A percentile compares a stretch with the other conserved stretches of the same genome.
phyloP scores from a whole-genome alignment of 2,113 vertebrate species.

The Gymnocephalus cernua region DNA sequence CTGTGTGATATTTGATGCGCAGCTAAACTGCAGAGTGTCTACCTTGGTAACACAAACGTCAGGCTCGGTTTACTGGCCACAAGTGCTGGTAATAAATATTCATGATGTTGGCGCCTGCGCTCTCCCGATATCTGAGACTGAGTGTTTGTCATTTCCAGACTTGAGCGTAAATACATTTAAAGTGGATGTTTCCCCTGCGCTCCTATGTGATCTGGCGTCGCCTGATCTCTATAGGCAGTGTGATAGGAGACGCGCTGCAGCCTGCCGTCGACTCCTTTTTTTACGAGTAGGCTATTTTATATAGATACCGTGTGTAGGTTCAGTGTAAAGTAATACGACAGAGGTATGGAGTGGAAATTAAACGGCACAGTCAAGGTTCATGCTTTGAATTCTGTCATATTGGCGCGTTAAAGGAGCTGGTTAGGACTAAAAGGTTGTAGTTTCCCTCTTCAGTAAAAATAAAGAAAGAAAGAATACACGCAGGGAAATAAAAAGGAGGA shows the following conservation, averaged over 20 bases:
- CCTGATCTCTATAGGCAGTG: constrained; percentile 1
- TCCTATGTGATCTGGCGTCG: constrained; percentile 62
- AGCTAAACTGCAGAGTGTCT: constrained; percentile 55
- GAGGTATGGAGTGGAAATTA: constrained; percentile 45
- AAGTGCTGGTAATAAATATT: constrained; percentile 88
- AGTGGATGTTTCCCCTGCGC: constrained; percentile 68
- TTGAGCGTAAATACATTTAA: constrained; percentile 73
- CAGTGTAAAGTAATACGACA: constrained; percentile 53
- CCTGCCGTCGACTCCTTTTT: constrained; percentile 59
- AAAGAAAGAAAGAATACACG: constrained; percentile 14
- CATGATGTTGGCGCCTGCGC: constrained; percentile 81
- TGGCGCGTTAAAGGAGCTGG: constrained; percentile 20
- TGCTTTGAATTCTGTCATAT: constrained; percentile 25
- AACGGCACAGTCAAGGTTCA: constrained; percentile 12
- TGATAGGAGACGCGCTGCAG: constrained; percentile 48
- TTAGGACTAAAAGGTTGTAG: background rate
- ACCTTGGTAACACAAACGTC: constrained; percentile 75
- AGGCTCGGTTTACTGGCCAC: constrained; percentile 78
- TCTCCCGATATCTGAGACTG: constrained; percentile 52
- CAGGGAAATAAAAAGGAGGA: constrained; percentile 18
- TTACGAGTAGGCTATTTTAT: constrained; percentile 62
- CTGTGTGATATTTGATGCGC: constrained; percentile 50
- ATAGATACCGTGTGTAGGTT: constrained; percentile 27
- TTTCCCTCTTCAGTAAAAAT: background rate
- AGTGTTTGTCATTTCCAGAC: constrained; percentile 69